These are phyloP conservation scores for Mungos mungo DNA, from an alignment of 2,113 vertebrate species.

Conservation along the genomic window DNA sequence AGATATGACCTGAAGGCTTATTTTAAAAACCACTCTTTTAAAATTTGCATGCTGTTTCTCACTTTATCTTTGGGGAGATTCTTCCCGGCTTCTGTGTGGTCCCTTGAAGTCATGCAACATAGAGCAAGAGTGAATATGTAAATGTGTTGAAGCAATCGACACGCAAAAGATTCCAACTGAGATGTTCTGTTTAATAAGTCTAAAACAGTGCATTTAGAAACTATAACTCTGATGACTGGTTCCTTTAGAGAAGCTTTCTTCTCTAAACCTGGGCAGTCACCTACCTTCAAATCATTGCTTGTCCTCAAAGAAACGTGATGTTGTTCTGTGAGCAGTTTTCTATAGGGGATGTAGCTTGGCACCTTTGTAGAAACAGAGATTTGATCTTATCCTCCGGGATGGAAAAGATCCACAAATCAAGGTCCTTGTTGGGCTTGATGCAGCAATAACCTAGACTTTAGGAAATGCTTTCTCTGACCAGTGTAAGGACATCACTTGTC, in stretches of 20 bases:
- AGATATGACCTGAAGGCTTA: background rate
- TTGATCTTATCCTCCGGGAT: background rate
- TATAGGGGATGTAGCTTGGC: background rate
- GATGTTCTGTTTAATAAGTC: background rate
- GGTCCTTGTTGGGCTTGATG: background rate
- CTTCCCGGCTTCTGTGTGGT: background rate
- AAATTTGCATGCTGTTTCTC: background rate
- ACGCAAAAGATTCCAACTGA: background rate
- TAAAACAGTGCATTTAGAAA: slow-evolving; percentile 42
- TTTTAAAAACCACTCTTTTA: background rate
- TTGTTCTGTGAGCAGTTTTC: background rate
- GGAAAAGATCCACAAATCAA: background rate
- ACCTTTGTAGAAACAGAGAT: background rate
- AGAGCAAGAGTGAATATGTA: slow-evolving; percentile 18
- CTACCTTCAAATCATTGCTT: background rate
- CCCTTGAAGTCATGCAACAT: background rate
- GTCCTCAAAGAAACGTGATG: background rate
- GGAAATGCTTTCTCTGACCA: background rate
- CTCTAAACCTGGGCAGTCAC: background rate
- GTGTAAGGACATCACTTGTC: background rate
- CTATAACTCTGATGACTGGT: background rate
- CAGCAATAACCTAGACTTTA: background rate
- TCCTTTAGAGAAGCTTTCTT: background rate
- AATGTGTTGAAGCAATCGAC: background rate
- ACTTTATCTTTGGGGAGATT: background rate